A percentile compares a stretch with the other conserved stretches of the same genome.
Conservation (phyloP, 1,140 invertebrate genomes). For the Notospermus geniculatus region DNA sequence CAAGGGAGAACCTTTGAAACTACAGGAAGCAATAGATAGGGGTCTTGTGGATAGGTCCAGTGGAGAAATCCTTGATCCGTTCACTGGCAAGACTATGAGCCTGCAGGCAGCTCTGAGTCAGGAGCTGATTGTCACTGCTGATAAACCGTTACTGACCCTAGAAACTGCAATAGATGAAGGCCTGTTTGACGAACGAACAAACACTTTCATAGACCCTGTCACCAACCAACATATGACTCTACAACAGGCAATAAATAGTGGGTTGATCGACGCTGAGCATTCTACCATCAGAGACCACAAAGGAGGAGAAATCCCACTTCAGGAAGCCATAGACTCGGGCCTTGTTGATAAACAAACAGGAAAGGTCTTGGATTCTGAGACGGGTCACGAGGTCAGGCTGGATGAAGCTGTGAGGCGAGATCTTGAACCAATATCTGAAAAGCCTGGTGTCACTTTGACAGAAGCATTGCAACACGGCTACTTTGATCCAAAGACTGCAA, state of each 20-base stretch:
- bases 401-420: slow-evolving; percentile 72
- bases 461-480: slow-evolving; percentile 39
- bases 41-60: slow-evolving; percentile 71
- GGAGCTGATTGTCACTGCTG: slow-evolving; percentile 60
- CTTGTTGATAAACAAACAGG: slow-evolving; percentile 28
- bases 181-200: slow-evolving; percentile 15
- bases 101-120: slow-evolving; percentile 69
- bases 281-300: slow-evolving; percentile 64
- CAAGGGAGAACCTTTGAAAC: slow-evolving; percentile 9
- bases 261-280: slow-evolving; percentile 19
- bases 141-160: neutral
- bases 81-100: slow-evolving; percentile 68
- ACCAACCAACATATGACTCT: slow-evolving; percentile 20
- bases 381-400: slow-evolving; percentile 55
- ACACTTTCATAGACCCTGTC: slow-evolving; percentile 13
- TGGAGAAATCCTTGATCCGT: slow-evolving; percentile 1
- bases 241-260: slow-evolving; percentile 24
- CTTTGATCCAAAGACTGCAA: slow-evolving; percentile 38
- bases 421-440: slow-evolving; percentile 71
- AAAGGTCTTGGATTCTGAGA: slow-evolving; percentile 22
- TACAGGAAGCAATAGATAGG: slow-evolving; percentile 22
- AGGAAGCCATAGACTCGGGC: slow-evolving; percentile 69
- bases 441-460: slow-evolving; percentile 55
- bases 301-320: slow-evolving; percentile 73
- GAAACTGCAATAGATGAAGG: slow-evolving; percentile 14